These are phyloP conservation scores for Zaprionus lachaisei DNA, from an alignment of 1,140 invertebrate species.

Conservation along the genomic window DNA sequence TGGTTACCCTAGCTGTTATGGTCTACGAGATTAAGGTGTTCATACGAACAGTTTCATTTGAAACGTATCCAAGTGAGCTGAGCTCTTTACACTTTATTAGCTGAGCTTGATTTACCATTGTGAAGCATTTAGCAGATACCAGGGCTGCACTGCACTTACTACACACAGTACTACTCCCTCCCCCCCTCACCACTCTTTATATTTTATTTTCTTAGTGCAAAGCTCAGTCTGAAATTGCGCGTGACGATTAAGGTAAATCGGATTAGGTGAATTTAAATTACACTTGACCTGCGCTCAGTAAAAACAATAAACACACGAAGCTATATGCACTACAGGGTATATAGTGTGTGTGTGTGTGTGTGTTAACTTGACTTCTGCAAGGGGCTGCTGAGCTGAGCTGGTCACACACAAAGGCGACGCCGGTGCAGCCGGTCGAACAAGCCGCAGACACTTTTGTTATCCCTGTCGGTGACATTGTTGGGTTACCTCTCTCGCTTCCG, in stretches of 20 bases:
- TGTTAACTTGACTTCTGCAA: constrained; percentile 7
- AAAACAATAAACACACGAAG: constrained; percentile 37
- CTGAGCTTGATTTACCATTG: too few species aligned
- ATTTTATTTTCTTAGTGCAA: neutral
- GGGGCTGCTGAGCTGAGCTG: neutral
- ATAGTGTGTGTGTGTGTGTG: neutral
- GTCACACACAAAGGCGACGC: constrained; percentile 48
- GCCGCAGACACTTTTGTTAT: constrained; percentile 56
- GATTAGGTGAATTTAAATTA: constrained; percentile 72
- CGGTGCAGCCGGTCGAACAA: constrained; percentile 29
- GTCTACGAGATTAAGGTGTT: too few species aligned
- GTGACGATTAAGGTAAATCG: constrained; percentile 47
- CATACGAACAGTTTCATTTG: too few species aligned
- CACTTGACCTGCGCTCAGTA: constrained; percentile 57
- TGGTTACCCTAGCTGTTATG: too few species aligned
- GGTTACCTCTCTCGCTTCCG: neutral
- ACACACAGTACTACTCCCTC: neutral
- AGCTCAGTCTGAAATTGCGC: neutral
- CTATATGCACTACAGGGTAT: neutral
- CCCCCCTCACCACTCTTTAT: neutral
- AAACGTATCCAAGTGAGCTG: too few species aligned
- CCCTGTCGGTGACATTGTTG: constrained; percentile 39
- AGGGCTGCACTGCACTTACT: too few species aligned
- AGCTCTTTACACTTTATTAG: too few species aligned
- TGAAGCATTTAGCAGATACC: too few species aligned